phyloP scores from a whole-genome alignment of 2,797 vertebrate genomes.

The Trematomus bernacchii region DNA sequence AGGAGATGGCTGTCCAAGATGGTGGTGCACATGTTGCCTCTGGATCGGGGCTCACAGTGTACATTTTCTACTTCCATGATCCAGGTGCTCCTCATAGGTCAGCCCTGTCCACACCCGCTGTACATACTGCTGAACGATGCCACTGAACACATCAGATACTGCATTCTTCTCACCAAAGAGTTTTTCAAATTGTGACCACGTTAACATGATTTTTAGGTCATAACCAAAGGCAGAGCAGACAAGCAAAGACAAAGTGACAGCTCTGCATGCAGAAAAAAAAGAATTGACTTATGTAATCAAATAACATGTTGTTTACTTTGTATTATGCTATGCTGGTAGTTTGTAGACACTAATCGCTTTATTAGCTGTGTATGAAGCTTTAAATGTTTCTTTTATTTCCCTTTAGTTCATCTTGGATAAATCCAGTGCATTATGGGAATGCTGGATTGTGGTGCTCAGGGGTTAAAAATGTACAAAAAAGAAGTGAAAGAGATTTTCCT shows the following conservation, averaged over 20 bases:
- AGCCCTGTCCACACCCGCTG: slow-evolving; percentile 20
- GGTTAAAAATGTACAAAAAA: slow-evolving; percentile 80
- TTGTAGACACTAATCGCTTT: slow-evolving; percentile 76
- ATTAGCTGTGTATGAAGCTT: slow-evolving; percentile 79
- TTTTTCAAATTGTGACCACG: slow-evolving; percentile 41
- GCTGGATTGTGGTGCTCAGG: slow-evolving; percentile 90
- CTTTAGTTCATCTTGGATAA: slow-evolving; percentile 80
- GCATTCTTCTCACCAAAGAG: slow-evolving; percentile 79
- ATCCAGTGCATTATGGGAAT: slow-evolving; percentile 84
- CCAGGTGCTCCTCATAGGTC: slow-evolving; percentile 16
- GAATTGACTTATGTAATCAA: slow-evolving; percentile 69
- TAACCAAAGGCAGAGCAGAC: slow-evolving; percentile 48
- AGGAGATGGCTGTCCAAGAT: background rate
- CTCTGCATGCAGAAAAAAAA: slow-evolving; percentile 61
- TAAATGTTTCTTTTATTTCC: slow-evolving; percentile 70
- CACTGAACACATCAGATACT: slow-evolving; percentile 54
- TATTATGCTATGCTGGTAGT: slow-evolving; percentile 83
- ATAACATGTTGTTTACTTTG: slow-evolving; percentile 80
- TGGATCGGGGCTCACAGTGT: slow-evolving; percentile 1
- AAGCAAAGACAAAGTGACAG: slow-evolving; percentile 42
- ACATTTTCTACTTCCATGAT: slow-evolving; percentile 9
- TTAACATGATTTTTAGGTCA: slow-evolving; percentile 42
- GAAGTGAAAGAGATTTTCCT: slow-evolving; percentile 71
- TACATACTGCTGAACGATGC: slow-evolving; percentile 39
- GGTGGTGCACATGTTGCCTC: background rate